Percentiles rank a stretch among this genome's conserved stretches.
These are phyloP conservation scores for Geotrupes spiniger DNA, from an alignment of 2,888 invertebrate genomes.

Conservation along the genomic window DNA sequence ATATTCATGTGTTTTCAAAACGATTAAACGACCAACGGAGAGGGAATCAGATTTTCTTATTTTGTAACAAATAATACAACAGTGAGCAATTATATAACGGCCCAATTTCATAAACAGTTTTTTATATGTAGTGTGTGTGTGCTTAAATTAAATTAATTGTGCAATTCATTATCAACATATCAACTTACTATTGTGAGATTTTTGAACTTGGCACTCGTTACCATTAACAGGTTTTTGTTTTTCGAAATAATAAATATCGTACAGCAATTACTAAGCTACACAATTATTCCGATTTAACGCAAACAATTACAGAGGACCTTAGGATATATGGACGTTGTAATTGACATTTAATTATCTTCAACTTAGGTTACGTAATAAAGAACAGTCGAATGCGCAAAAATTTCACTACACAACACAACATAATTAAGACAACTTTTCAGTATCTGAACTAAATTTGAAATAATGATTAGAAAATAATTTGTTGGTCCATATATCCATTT, in stretches of 20 bases:
- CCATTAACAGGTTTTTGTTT: constrained; percentile 21
- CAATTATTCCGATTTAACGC: constrained; percentile 37
- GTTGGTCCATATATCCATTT: too few species aligned
- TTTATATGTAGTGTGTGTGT: constrained; percentile 7
- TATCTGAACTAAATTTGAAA: too few species aligned
- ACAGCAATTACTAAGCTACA: constrained; percentile 48
- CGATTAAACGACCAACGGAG: constrained; percentile 21
- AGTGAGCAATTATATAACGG: constrained; percentile 43
- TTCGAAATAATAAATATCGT: constrained; percentile 35
- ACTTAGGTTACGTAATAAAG: constrained; percentile 21
- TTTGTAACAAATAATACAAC: constrained; percentile 42
- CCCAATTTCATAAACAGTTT: constrained; percentile 29
- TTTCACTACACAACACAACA: background rate
- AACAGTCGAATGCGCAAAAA: constrained; percentile 16
- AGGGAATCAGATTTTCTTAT: constrained; percentile 31
- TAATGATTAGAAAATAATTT: too few species aligned
- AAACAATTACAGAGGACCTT: constrained; percentile 25
- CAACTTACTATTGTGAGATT: constrained; percentile 2
- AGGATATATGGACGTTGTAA: constrained; percentile 42
- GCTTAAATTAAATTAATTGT: constrained; percentile 2
- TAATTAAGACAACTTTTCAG: too few species aligned
- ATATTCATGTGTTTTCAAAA: background rate
- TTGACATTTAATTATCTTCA: constrained; percentile 48
- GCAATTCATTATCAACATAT: background rate
- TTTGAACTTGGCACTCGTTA: constrained; percentile 23